Evolutionary conservation across 35 echinoderm and acorn worm species (phyloP), one percentile per base, ranked within the genome.

Genomic region (Apostichopus parvimensis): DNA sequence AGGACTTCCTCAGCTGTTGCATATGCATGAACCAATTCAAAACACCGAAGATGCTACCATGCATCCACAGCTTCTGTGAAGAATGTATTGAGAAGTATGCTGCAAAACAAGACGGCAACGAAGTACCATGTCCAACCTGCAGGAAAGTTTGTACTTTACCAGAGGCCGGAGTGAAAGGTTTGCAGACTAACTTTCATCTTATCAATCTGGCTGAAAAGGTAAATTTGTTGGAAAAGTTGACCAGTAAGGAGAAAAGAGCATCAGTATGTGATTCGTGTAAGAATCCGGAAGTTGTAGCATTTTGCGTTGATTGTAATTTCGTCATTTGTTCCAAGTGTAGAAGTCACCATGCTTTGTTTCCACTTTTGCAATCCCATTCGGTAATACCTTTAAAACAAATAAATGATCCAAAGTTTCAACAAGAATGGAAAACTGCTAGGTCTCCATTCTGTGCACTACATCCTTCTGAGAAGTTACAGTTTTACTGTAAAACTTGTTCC

Each of bases 381-480:
- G 11, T 60, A 9, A 60, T 60, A 12, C 58, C 58, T 60, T 60
- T 60, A 60, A 60, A 60, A 9, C 6, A 60, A 60, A 9, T 60
- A 60, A 60, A 60, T 60, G 58, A 60, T 60, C 58, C 58, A 60
- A 60, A 60, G 58, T 60, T 60, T 60, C 58, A 60, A 60, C 58
- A 60, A 60, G 58, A 60, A 5, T 60, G 58, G 58, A 73, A 82
- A n/a, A 82, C 53, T 56, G 55, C 53, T 57, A 24, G 65, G 1
- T 4, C 79, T 23, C 78, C 87, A 13, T 57, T 65, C 6, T 94
- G 93, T 79, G 34, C 55, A 12, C n/a, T 54, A 12, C 93, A 94
- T 82, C 24, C 52, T 22, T 73, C 75, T 10, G 93, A 90, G 24
- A 66, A 53, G 4, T n/a, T 78, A 22, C 68, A 78, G 45, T 94